Conservation (phyloP, 2,888 invertebrate genomes). For the Cremastobaeus sp. region DNA sequence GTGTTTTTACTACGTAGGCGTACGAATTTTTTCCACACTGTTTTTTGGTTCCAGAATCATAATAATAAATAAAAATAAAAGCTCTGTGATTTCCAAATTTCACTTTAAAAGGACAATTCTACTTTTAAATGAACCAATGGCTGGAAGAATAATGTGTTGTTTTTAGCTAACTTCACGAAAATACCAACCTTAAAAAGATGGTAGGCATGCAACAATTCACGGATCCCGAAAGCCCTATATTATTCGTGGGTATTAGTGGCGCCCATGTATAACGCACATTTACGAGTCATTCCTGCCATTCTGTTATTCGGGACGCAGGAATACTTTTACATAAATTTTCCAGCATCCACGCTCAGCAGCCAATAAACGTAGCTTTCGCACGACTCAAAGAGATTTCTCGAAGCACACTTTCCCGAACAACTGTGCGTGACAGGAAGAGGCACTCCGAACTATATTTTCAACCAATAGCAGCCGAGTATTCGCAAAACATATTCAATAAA, state of each 20-base stretch:
- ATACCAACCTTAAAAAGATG: conserved; percentile 13
- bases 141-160: too few relatives aligned
- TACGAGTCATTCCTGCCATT: conserved; percentile 29
- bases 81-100: too few relatives aligned
- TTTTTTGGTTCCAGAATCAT: too few relatives aligned
- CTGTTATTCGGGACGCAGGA: conserved; percentile 41
- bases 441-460: conserved; percentile 42
- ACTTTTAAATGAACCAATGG: too few relatives aligned
- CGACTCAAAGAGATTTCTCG: conserved; percentile 55
- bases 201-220: not conserved
- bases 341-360: conserved; percentile 49
- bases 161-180: too few relatives aligned
- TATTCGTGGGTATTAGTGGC: conserved; percentile 46
- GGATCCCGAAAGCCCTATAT: conserved; percentile 42
- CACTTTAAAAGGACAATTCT: too few relatives aligned
- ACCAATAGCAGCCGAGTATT: conserved; percentile 25
- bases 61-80: too few relatives aligned
- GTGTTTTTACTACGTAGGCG: too few relatives aligned
- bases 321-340: conserved; percentile 61
- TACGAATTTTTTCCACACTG: too few relatives aligned
- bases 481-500: conserved; percentile 34
- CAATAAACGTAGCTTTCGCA: conserved; percentile 55
- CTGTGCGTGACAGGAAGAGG: conserved; percentile 45
- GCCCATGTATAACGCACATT: conserved; percentile 25
- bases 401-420: conserved; percentile 41